Evolutionary conservation across 2,888 invertebrate species (phyloP).

Genomic region (Allacma fusca): DNA sequence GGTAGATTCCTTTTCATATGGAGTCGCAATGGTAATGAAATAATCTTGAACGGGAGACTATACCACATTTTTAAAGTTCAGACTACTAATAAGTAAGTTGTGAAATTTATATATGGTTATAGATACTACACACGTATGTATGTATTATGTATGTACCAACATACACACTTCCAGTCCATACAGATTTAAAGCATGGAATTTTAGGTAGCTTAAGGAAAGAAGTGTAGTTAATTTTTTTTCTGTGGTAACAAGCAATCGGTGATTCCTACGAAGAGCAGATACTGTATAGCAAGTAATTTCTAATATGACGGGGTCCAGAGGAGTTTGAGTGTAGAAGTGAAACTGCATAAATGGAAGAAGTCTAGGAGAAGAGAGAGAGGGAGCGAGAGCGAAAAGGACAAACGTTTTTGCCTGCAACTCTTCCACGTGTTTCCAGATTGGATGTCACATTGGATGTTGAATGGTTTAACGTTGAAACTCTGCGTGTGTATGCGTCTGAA

Average conservation of each 20-base stretch:
- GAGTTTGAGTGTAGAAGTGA: neutral
- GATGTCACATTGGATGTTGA: constrained; percentile 33
- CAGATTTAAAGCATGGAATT: too few species aligned
- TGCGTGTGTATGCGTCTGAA: neutral
- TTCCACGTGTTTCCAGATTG: constrained; percentile 38
- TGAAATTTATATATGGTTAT: neutral
- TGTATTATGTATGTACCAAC: neutral
- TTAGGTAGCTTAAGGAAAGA: neutral
- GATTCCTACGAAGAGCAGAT: neutral
- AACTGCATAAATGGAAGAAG: constrained; percentile 31
- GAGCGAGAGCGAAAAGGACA: constrained; percentile 22
- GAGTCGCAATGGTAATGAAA: constrained; percentile 6
- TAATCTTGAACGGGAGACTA: neutral
- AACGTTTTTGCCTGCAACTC: neutral
- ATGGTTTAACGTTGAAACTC: constrained; percentile 23
- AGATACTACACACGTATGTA: too few species aligned
- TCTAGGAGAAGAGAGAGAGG: constrained; percentile 7
- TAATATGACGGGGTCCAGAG: constrained; percentile 8
- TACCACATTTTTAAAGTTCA: neutral
- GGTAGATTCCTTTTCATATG: constrained; percentile 12
- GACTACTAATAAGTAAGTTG: neutral
- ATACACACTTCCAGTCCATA: too few species aligned
- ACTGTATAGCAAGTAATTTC: constrained; percentile 11
- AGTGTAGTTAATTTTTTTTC: constrained; percentile 2
- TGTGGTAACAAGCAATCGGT: neutral